Base-by-base conservation (phyloP, 2,888 invertebrate species). In the Zonitis immaculata region DNA sequence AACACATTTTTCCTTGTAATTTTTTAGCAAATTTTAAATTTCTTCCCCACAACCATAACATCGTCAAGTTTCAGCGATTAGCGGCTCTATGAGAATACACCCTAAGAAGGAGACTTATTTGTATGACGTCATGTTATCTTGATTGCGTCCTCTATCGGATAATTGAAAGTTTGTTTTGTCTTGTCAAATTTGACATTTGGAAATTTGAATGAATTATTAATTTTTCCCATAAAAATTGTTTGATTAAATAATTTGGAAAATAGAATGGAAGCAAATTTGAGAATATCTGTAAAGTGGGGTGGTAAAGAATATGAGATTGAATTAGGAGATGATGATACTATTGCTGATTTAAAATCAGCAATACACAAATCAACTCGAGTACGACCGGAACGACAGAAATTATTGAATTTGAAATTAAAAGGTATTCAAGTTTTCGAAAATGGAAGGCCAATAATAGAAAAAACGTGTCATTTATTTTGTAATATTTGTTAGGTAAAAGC, bases 341-440 rank as follows among this genome's bases (percentile, higher is more conserved):
- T 96, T 1, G 84, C 83, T 14, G 85, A 87, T 75, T 78, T 97
- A 60, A 95, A 95, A 77, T 83, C 87, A 67, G 85, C 86, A 54
- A 93, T 97, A 63, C 86, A 88, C 73, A 87, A 87, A 73, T 85
- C 89, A 71, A 97, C 96, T 43, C 88, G 91, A 57, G 96, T 97
- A 20, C 83, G 89, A 52, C 91, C 95, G n/a, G 90, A 92, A 68
- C 81, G 95, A 58, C 96, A 97, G 74, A 97, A 96, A 77, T 77
- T 97, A 42, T 80, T 97, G 42, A 96, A 96, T 76, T 82, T 97
- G 47, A 95, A 94, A 78, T 83, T 85, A 71, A 93, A 94, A 86
- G 95, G 95, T 92, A 76, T 68, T 43, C 39, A 43, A 14, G 8
- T 46, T 28, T 12, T 25, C n/a, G n/a, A n/a, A n/a, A n/a, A n/a